Base-by-base conservation (phyloP, 2,113 vertebrate genomes). In the Anarhynchus alexandrinus region DNA sequence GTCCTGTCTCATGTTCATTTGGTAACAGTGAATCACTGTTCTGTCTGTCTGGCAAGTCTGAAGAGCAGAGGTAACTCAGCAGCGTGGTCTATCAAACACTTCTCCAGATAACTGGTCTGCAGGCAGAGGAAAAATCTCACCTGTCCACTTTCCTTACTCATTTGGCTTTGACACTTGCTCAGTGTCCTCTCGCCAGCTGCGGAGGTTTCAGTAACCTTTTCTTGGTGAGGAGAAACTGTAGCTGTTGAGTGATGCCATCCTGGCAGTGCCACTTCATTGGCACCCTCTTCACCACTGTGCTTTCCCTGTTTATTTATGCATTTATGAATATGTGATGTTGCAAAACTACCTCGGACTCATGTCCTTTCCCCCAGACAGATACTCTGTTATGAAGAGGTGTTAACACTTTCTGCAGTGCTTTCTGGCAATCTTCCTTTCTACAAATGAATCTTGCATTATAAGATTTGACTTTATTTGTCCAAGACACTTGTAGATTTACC, bases 41-140 rank as follows among this genome's bases (percentile, higher is more conserved):
- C 42, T 45, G 43, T 17, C 16, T 65, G 38, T 36, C 45, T 70
- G 34, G 20, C 15, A 73, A 36, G 49, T 55, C 51, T 64, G 49
- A 69, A 78, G n/a, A 78, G 43, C 38, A 49, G 49, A n/a, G 36
- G 21, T 64, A 62, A 73, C 17, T 76, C 30, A 22, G 25, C 30
- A n/a, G 25, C 0, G 0, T 55, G 40, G 43, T 45, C 66, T 90
- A 0, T 38, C 8, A 8, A 73, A 43, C 13, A 4, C 6, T 7
- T 30, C 58, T 82, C 29, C 40, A 82, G 32, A 5, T 36, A 73
- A 64, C 14, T 21, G 20, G 3, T 73, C 58, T 73, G 18, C 15
- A 49, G 54, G 25, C 26, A 55, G 34, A 52, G 38, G 38, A 47
- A 81, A 40, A 64, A 59, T 26, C 9, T 66, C 38, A 66, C 36